These are phyloP conservation scores for Masnerella sp. DNA, from an alignment of 2,888 invertebrate genomes.

Conservation along the genomic window DNA sequence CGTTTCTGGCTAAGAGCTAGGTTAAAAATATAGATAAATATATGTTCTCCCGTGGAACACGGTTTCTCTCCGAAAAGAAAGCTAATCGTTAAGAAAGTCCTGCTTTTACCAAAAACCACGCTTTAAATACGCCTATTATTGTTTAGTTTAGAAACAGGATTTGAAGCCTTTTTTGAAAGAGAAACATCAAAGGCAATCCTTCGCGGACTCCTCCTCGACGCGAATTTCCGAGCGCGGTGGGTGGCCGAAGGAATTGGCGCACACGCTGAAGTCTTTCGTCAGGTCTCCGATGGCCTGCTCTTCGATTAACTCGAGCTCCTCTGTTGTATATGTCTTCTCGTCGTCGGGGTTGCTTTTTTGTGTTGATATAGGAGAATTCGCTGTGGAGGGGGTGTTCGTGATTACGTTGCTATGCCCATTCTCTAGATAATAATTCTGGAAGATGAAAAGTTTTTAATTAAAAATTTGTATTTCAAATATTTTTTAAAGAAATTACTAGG, in stretches of 20 bases:
- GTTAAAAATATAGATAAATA: conserved; percentile 49
- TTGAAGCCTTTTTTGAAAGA: conserved; percentile 64
- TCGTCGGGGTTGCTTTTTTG: conserved; percentile 62
- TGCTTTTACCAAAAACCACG: background rate
- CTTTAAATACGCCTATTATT: background rate
- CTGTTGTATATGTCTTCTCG: conserved; percentile 65
- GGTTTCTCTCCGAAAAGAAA: no score
- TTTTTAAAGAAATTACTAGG: no score
- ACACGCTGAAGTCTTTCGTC: conserved; percentile 73
- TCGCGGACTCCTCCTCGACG: conserved; percentile 72
- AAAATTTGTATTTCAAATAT: no score
- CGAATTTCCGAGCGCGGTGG: conserved; percentile 65
- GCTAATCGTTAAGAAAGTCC: background rate
- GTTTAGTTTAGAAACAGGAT: conserved; percentile 65
- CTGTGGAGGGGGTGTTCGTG: conserved; percentile 77
- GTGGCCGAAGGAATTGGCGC: conserved; percentile 72
- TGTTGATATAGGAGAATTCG: conserved; percentile 80
- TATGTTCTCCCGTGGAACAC: no score
- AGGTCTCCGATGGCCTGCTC: conserved; percentile 72
- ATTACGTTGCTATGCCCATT: conserved; percentile 71
- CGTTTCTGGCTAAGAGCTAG: conserved; percentile 18
- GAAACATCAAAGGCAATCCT: conserved; percentile 74
- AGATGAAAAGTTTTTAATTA: conserved; percentile 2
- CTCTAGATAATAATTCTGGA: conserved; percentile 74
- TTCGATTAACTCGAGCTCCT: conserved; percentile 62